Percentiles rank a stretch among this genome's conserved stretches.
phyloP scores from a whole-genome alignment of 2,113 vertebrate species.

The Orthochromis indermauri region DNA sequence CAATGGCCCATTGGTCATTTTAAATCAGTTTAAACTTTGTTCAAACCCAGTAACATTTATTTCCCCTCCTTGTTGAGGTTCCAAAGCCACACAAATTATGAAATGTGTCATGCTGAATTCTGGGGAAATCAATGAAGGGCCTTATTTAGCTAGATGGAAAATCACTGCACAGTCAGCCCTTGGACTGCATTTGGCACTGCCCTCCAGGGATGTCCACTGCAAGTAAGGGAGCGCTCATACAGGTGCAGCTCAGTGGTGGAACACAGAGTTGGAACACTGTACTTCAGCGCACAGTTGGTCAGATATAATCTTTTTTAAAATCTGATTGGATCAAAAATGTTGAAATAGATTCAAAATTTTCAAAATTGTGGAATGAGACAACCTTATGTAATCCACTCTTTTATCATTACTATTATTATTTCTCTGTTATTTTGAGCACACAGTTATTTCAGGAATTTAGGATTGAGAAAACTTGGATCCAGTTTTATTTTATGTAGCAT shows the following conservation, averaged over 20 bases:
- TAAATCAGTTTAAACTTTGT: background rate
- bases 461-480: background rate
- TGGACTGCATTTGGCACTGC: background rate
- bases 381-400: background rate
- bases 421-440: background rate
- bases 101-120: background rate
- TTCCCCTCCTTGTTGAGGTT: background rate
- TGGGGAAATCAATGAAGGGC: background rate
- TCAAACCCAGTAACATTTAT: background rate
- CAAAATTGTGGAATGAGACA: background rate
- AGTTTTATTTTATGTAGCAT: background rate
- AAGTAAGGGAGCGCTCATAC: background rate
- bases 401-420: background rate
- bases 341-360: background rate
- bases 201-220: background rate
- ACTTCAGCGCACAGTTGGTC: background rate
- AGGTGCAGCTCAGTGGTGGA: background rate
- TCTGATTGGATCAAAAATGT: background rate
- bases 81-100: background rate
- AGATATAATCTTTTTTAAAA: background rate
- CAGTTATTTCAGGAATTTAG: background rate
- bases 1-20: background rate
- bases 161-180: background rate
- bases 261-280: background rate
- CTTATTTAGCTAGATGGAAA: background rate